Percentiles rank a stretch among this genome's conserved stretches.
phyloP scores from a whole-genome alignment of 2,797 vertebrate genomes.

The Phylloscopus collybita region DNA sequence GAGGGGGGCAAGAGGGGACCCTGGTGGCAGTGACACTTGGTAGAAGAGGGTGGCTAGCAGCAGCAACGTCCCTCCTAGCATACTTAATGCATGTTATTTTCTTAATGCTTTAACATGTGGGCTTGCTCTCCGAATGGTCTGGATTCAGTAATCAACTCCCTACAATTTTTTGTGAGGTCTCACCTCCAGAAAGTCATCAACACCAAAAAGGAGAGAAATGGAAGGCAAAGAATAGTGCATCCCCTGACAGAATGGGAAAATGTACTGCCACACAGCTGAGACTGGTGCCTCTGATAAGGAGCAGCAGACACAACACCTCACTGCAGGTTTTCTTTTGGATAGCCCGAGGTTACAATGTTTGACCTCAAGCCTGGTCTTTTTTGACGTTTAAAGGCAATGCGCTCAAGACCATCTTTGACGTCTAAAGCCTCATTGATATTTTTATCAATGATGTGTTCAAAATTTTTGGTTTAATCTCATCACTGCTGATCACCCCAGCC shows the following conservation, averaged over 20 bases:
- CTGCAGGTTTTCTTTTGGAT: not conserved
- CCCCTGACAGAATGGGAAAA: not conserved
- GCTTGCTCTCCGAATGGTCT: not conserved
- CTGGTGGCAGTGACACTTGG: fast-evolving
- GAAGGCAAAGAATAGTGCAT: not conserved
- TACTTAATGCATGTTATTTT: not conserved
- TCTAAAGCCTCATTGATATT: not conserved
- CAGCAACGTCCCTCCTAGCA: not conserved
- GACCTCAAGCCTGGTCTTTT: not conserved
- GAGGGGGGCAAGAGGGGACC: fast-evolving
- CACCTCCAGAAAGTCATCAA: not conserved
- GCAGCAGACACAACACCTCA: not conserved
- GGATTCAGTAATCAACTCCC: not conserved
- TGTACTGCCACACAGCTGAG: not conserved
- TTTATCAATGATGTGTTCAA: not conserved
- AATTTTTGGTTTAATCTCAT: not conserved
- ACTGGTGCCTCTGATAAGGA: not conserved
- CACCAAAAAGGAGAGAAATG: not conserved
- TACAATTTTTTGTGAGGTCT: not conserved
- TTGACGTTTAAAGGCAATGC: not conserved
- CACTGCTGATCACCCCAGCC: not conserved
- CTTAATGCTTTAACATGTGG: not conserved
- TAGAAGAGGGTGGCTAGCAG: fast-evolving
- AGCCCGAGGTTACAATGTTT: not conserved
- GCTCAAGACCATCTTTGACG: not conserved